Base-by-base conservation (phyloP, 2,797 vertebrate species). In the Sylvia borin region DNA sequence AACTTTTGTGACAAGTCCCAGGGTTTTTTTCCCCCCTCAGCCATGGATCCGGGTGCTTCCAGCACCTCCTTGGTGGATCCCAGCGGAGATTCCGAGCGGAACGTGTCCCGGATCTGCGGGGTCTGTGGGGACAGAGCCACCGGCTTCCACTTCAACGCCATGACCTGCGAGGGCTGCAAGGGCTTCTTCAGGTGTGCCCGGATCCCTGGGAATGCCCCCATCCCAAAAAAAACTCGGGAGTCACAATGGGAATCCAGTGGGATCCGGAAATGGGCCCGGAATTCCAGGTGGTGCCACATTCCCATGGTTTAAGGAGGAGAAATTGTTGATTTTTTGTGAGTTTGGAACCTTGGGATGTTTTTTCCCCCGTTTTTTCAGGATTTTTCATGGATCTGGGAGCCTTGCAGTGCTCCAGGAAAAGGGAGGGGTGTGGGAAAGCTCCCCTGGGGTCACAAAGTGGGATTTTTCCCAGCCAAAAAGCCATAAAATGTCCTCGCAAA, bases 151-250 rank as follows among this genome's bases (percentile, higher is more conserved):
- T 99, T 99, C 97, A 99, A 99, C 1, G 99, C 99, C 86, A 99
- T 99, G 99, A 99, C 99, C 94, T 99, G 99, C 22, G 99, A 99
- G 94, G 99, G 99, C 97, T 99, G 99, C 98, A 99, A 99, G 97
- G 99, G 99, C 50, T 99, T 99, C 97, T 99, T 99, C 98, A 99
- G 99, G 99, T 99, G 92, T 50, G 96, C 22, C 8, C 0, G 10
- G 4, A 1, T 0, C 29, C 10, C 16, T 2, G 9, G 42, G 20
- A 29, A 4, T 4, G 3, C 21, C 36, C 51, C 8, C 25, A 16
- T 31, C 36, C 70, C 60, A 4, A 7, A 61, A 61, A 70, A 61
- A 16, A 4, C 18, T 4, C 2, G 4, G 21, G 11, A 32, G 1
- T 20, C 26, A 25, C 27, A 6, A 2, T 1, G 5, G 11, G 32